Evolutionary conservation across 2,888 invertebrate genomes (phyloP), one percentile per base, ranked within the genome.

Genomic region (Subacronicta megacephala): DNA sequence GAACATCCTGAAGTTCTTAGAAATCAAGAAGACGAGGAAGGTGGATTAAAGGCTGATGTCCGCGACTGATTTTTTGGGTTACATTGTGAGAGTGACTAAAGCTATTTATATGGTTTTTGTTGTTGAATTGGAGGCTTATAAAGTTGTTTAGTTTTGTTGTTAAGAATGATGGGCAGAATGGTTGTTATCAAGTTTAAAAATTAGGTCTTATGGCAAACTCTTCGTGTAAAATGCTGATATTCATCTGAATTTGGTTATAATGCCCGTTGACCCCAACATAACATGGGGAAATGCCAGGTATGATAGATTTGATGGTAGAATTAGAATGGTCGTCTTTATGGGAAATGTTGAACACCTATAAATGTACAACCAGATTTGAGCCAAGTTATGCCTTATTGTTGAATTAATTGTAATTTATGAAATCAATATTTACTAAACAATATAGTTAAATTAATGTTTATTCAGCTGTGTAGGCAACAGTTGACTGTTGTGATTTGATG

Each of bases 1-100:
- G n/a, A 95, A 96, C 65, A 95, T 95, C 31, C 77, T 95, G 64
- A 95, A 95, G 63, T 84, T 96, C 10, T 78, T 96, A 44, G 95
- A 96, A 77, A 94, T 95, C 23, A 93, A 90, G 70, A 89, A 90
- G 45, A 92, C 90, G 17, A 84, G 60, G 12, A 63, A 60, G 42
- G 42, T 59, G 18, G 68, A 77, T 38, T 77, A 69, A 58, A 44
- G 36, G 15, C 35, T 62, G 38, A 59, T 33, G 10, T 17, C 49
- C 35, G 44, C 16, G 68, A 64, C 68, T 68, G 60, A 56, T 65
- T 64, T 47, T 43, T 43, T 12, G 7, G 17, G 20, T 47, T 47
- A 41, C 17, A 37, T 53, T 52, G 13, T 12, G 15, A 16, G 36
- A 47, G 43, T 60, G 29, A 56, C n/a, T 40, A 10, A 31, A 9